Base-by-base conservation (phyloP, 1,140 invertebrate species). In the Mamestra configurata region DNA sequence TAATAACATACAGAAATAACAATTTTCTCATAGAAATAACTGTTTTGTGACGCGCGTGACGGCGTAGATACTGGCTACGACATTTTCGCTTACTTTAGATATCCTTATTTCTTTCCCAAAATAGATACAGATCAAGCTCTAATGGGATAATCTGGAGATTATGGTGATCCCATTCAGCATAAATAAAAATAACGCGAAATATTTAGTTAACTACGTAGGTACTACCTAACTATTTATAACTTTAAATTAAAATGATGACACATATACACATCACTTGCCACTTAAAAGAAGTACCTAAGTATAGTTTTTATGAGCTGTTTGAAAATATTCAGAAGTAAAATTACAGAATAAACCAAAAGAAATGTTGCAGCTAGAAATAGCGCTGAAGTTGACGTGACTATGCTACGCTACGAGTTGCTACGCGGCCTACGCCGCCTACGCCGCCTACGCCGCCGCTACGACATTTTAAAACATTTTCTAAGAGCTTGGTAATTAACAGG, bases 391-490 rank as follows among this genome's bases (percentile, higher is more conserved):
- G 46, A n/a, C n/a, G 22, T 18, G 66, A n/a, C 20, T 8, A 53
- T 27, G 11, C 0, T 31, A 35, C 68, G 68, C 43, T 70, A 70
- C 66, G 43, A 22, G 46, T 71, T 71, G 68, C 68, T 71, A 71
- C 68, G 66, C 66, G 15, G 59, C 18, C 55, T 59, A 59, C 55
- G 55, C 27, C 55, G 55, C 24, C 8, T 37, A 31, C 27, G 1
- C 1, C n/a, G 59, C 7, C 64, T 46, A 68, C 64, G 64, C 20
- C 37, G 13, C 10, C 13, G 4, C 15, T 53, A 71, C 68, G n/a
- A 51, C 8, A 43, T 40, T 13, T 0, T 40, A 6, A 37, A 37
- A 40, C 24, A 22, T 66, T 13, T 43, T 20, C 3, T 1, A 20
- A 40, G 35, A 40, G 15, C 35, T 66, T 20, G 11, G 3, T 40